Percentiles rank a stretch among this genome's conserved stretches.
phyloP scores from a whole-genome alignment of 1,140 invertebrate species.

The Formica selysi region DNA sequence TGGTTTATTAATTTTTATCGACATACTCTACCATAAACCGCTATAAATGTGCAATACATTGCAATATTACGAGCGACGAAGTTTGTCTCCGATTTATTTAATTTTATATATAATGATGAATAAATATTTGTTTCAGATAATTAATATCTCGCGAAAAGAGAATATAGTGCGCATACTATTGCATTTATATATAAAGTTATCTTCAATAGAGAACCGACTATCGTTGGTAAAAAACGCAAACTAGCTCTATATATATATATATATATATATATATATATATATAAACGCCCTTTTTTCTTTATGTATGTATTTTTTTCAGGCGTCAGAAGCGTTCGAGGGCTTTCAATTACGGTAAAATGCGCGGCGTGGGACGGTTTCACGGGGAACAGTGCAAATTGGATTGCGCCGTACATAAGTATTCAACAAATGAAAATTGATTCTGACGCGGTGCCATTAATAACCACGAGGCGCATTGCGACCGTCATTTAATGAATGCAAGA shows the following conservation, averaged over 20 bases:
- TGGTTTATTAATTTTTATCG: conserved; percentile 59
- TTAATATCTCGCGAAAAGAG: background rate
- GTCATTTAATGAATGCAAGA: conserved; percentile 84
- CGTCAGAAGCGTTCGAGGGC: conserved; percentile 79
- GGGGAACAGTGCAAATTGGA: conserved; percentile 82
- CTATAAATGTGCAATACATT: background rate
- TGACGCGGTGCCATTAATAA: conserved; percentile 85
- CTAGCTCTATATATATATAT: background rate
- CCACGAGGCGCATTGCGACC: conserved; percentile 79
- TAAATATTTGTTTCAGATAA: conserved; percentile 23
- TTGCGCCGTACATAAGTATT: conserved; percentile 86
- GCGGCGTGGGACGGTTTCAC: conserved; percentile 44
- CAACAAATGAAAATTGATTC: conserved; percentile 86
- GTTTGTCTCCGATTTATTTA: conserved; percentile 4
- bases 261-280: background rate
- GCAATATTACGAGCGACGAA: background rate
- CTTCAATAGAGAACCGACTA: conserved; percentile 35
- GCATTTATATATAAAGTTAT: conserved; percentile 34
- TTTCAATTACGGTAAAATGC: conserved; percentile 85
- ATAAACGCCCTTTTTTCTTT: conserved; percentile 38
- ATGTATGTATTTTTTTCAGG: conserved; percentile 72
- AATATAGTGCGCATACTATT: background rate
- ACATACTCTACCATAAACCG: background rate
- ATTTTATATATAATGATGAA: background rate
- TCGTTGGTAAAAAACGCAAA: conserved; percentile 15